Evolutionary conservation across 2,113 vertebrate genomes (phyloP), one percentile per base, ranked within the genome.

Genomic region (Melanerpes aurifrons): DNA sequence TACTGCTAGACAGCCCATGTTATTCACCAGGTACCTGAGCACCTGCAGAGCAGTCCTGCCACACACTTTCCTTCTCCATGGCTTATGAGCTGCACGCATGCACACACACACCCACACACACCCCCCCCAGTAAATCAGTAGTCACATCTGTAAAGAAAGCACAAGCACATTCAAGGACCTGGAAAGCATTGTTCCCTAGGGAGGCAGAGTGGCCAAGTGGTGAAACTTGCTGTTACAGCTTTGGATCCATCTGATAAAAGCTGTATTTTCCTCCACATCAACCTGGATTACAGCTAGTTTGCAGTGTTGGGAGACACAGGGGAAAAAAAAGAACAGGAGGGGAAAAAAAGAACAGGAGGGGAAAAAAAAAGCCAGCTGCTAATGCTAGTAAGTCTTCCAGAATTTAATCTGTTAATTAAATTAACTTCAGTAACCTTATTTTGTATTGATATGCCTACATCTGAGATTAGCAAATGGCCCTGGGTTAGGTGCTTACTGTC

Each of bases 31-130:
- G 21, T 14, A 21, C 7, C 13, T 5, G 3, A 59, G 20, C 1
- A 1, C 35, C 29, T 37, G 8, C 7, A 28, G 25, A 77, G 32
- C 19, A 15, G n/a, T 69, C 21, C 37, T 35, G 17, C 28, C 4
- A 1, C 61, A 18, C 0, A 0, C 56, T 25, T 1, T 66, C 25
- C 37, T 67, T 37, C 48, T n/a, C 21, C 6, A 5, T 0, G 0
- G 7, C 43, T 74, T 15, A 29, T 54, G 43, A 54, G 62, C 43
- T 70, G 35, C 43, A 35, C n/a, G 35, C n/a, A 70, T 12, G 6
- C 0, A 63, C 43, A 43, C 43, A 43, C 43, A 43, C 12, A 43
- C 43, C 5, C 43, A 15, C 43, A 43, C 43, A 43, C n/a, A 35
- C n/a, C 64, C 17, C 6, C 0, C 53, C 35, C 47, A 28, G 21